phyloP scores from a whole-genome alignment of 2,888 invertebrate species.

The Pollenia griseotomentosa region DNA sequence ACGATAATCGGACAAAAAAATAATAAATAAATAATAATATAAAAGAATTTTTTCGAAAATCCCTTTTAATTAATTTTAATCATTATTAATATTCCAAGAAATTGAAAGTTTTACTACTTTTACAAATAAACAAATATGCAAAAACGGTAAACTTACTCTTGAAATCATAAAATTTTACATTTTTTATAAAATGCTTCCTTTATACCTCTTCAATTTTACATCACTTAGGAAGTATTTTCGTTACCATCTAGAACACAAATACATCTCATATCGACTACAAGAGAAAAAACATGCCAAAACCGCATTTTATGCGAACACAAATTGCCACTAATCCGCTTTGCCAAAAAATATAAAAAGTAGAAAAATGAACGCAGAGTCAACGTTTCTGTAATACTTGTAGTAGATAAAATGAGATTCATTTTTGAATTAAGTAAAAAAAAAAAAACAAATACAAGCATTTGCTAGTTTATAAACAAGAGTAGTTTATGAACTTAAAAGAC shows the following conservation, averaged over 20 bases:
- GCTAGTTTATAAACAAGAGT: neutral
- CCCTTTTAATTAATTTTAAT: too few relatives aligned
- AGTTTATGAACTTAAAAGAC: neutral
- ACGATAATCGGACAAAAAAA: too few relatives aligned
- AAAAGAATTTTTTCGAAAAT: too few relatives aligned
- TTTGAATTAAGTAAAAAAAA: conserved; percentile 27
- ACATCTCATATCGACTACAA: conserved; percentile 8
- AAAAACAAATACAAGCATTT: conserved; percentile 22
- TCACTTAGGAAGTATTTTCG: neutral
- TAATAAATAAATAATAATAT: too few relatives aligned
- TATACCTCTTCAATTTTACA: neutral
- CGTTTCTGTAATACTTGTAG: neutral
- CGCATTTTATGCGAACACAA: conserved; percentile 55
- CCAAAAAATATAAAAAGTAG: conserved; percentile 11
- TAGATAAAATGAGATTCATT: neutral
- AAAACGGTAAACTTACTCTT: too few relatives aligned
- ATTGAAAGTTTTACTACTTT: too few relatives aligned
- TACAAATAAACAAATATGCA: too few relatives aligned
- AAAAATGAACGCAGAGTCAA: conserved; percentile 1
- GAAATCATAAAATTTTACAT: too few relatives aligned
- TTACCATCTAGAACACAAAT: neutral
- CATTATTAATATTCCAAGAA: too few relatives aligned
- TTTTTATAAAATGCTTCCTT: neutral
- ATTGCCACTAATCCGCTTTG: conserved; percentile 67
- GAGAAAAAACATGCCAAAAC: conserved; percentile 12